A percentile compares a stretch with the other conserved stretches of the same genome.
phyloP scores from a whole-genome alignment of 2,797 vertebrate genomes.

The Mareca penelope region DNA sequence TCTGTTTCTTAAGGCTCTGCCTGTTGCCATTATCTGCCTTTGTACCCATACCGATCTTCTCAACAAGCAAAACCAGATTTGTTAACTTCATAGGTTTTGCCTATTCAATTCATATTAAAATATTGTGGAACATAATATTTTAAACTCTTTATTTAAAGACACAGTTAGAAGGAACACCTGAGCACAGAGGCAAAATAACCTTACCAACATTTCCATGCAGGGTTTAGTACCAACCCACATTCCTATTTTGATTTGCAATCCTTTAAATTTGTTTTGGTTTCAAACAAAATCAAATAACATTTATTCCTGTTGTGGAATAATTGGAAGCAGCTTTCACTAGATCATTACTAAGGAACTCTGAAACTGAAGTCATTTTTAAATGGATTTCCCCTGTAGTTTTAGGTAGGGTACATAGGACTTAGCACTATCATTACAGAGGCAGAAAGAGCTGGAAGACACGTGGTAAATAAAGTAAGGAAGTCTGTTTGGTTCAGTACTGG shows the following conservation, averaged over 20 bases:
- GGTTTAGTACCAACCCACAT: neutral
- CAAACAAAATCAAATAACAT: neutral
- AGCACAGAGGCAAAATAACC: neutral
- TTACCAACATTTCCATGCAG: neutral
- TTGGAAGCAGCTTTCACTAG: neutral
- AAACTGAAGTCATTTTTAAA: neutral
- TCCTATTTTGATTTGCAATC: neutral
- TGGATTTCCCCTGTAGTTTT: neutral
- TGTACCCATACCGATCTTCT: neutral
- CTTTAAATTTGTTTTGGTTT: neutral
- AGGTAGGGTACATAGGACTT: neutral
- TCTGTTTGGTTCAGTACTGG: neutral
- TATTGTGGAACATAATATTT: neutral
- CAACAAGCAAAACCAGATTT: neutral
- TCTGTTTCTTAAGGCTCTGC: constrained; percentile 12
- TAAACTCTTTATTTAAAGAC: neutral
- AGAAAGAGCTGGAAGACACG: neutral
- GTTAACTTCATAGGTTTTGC: neutral
- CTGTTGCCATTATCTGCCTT: constrained; percentile 18
- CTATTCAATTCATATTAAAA: neutral
- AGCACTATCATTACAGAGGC: neutral
- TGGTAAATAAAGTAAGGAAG: neutral
- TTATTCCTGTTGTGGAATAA: neutral
- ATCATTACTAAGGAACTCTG: neutral
- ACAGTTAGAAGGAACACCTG: neutral